Evolutionary conservation across 2,888 invertebrate genomes (phyloP), one percentile per base, ranked within the genome.

Genomic region (Glaucopsyche alexis): DNA sequence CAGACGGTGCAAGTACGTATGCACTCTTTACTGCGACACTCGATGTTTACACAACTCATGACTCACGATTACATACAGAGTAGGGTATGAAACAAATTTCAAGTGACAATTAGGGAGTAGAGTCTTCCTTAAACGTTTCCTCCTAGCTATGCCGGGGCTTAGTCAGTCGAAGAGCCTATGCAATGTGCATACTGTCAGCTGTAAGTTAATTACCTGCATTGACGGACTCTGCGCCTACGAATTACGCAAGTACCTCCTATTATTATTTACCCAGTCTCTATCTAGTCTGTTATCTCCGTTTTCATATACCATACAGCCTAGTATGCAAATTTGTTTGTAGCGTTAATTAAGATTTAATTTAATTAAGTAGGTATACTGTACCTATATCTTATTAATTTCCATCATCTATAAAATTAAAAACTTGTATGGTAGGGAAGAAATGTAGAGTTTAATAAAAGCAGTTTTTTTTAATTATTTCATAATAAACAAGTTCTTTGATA

Each of bases 1-100:
- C 79, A 78, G 81, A 79, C 80, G 79, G 84, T 83, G 84, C 84
- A 86, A 82, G 88, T 90, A 90, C 78, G 89, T 89, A 89, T 86
- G 85, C 85, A 84, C 82, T 83, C 82, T 83, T 85, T 84, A 83
- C 80, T 77, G 78, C 76, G 67, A 72, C 71, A 75, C 80, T 79
- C 81, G 29, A 55, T 8, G 45, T 47, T 19, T n/a, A 71, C 45
- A 14, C 47, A 42, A 19, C 11, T 9, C 14, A 19, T 50, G n/a
- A 16, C 11, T 9, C 71, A 13, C 60, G 29, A 13, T 13, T 14
- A 40, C 40, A n/a, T n/a, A 52, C 40, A 71, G 16, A 42, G 9
- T 71, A 71, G 19, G 52, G 16, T 52, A 55, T 19, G 9, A 55
- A 52, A 16, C 11, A 55, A 55, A 66, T 66, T 42, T 40, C n/a